Percentiles rank a stretch among this genome's conserved stretches.
phyloP scores from a whole-genome alignment of 2,113 vertebrate species.

The Myrmecophaga tridactyla region DNA sequence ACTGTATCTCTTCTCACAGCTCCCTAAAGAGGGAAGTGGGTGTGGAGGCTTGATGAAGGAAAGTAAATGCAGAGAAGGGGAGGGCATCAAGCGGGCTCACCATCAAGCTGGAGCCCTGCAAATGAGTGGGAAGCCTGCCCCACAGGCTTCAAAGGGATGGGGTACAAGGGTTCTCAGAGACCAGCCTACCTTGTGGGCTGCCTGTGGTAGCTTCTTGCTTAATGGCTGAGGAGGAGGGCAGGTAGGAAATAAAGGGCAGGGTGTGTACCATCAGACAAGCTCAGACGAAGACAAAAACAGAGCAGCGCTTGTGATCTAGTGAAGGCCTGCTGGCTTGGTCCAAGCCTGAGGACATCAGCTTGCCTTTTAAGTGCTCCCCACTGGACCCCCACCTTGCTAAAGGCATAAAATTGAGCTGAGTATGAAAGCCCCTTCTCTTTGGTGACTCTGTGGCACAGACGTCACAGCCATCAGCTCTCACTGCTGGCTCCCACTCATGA shows the following conservation, averaged over 20 bases:
- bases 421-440: neutral
- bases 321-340: neutral
- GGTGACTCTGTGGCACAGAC: neutral
- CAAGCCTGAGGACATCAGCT: neutral
- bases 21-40: neutral
- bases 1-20: neutral
- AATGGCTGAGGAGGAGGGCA: conserved; percentile 1
- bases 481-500: rapidly evolving
- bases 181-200: neutral
- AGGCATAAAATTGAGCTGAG: conserved; percentile 9
- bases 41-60: neutral
- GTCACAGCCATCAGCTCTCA: neutral
- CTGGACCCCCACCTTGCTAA: neutral
- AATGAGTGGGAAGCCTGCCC: neutral
- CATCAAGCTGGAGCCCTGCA: neutral
- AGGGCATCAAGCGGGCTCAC: neutral
- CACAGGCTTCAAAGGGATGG: neutral
- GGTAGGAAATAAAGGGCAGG: conserved; percentile 36
- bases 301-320: neutral
- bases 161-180: conserved; percentile 63
- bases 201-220: neutral
- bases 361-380: neutral
- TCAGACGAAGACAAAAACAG: conserved; percentile 67
- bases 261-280: conserved; percentile 39
- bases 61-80: neutral